A percentile compares a stretch with the other conserved stretches of the same genome.
Evolutionary conservation across 2,888 invertebrate species (phyloP).

Genomic region (Cosmorhoe ocellata): DNA sequence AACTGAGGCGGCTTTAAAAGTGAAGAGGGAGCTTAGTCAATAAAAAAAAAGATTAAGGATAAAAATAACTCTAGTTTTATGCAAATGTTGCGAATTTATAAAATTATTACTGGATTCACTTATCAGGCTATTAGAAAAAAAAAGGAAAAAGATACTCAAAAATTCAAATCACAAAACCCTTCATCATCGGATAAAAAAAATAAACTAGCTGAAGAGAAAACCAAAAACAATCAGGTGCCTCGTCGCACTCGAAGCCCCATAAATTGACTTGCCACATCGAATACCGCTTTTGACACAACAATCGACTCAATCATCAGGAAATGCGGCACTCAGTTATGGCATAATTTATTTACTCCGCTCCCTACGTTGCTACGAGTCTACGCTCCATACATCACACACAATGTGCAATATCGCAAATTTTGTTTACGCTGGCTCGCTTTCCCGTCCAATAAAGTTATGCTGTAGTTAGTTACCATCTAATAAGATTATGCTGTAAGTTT

Average conservation of each 20-base stretch:
- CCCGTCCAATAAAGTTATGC: conserved; percentile 13
- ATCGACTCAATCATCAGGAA: conserved; percentile 38
- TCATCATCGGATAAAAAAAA: not conserved
- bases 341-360: conserved; percentile 36
- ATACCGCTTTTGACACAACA: conserved; percentile 42
- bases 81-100: too few species aligned
- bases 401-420: conserved; percentile 29
- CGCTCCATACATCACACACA: conserved; percentile 25
- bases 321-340: conserved; percentile 37
- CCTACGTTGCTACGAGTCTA: conserved; percentile 21
- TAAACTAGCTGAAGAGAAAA: conserved; percentile 10
- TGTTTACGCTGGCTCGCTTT: conserved; percentile 16
- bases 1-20: too few species aligned
- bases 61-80: too few species aligned
- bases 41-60: not conserved
- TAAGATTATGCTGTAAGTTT: conserved; percentile 18
- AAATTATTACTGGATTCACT: too few species aligned
- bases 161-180: not conserved
- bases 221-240: conserved; percentile 19
- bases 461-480: conserved; percentile 3
- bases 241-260: conserved; percentile 38
- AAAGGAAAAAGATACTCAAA: not conserved
- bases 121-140: too few species aligned
- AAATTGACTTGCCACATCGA: conserved; percentile 54
- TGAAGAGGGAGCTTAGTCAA: not conserved